Base-by-base conservation (phyloP, 2,113 vertebrate genomes). In the Pygoscelis adeliae region DNA sequence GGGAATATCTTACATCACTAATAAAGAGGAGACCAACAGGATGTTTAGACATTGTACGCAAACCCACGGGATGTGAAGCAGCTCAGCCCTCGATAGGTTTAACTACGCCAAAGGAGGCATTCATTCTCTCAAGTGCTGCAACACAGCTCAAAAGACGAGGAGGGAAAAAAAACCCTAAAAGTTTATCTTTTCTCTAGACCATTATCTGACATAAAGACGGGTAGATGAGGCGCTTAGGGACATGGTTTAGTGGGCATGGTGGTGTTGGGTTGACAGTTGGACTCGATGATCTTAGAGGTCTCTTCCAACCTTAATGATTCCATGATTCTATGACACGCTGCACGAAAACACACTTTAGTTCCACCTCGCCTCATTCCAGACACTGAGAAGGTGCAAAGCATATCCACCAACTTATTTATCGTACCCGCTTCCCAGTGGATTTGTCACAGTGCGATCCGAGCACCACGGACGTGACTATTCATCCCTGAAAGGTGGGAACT, bases 161-260 rank as follows among this genome's bases (percentile, higher is more conserved):
- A 34, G 4, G 13, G 12, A 14, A 38, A 26, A 36, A 9, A 1
- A 58, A 5, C 0, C 17, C 21, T 34, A 27, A 12, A 62, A 47
- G 29, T 65, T 49, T 12, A 15, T 38, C 18, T 36, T 58, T 63
- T 63, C 26, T 58, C 26, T 50, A 66, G 32, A 36, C 52, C 38
- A 2, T 27, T 44, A 32, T 13, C 23, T 17, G 22, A 27, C 50
- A 19, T 1, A n/a, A n/a, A n/a, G n/a, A n/a, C n/a, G n/a, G n/a
- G n/a, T n/a, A n/a, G n/a, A n/a, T n/a, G n/a, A n/a, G n/a, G n/a
- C n/a, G n/a, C n/a, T n/a, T n/a, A n/a, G n/a, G n/a, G n/a, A n/a
- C n/a, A n/a, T n/a, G n/a, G n/a, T n/a, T n/a, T n/a, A n/a, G n/a
- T n/a, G n/a, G n/a, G n/a, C n/a, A n/a, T n/a, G n/a, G n/a, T n/a